phyloP scores from a whole-genome alignment of 1,140 invertebrate genomes.

The Glossosoma conforme region DNA sequence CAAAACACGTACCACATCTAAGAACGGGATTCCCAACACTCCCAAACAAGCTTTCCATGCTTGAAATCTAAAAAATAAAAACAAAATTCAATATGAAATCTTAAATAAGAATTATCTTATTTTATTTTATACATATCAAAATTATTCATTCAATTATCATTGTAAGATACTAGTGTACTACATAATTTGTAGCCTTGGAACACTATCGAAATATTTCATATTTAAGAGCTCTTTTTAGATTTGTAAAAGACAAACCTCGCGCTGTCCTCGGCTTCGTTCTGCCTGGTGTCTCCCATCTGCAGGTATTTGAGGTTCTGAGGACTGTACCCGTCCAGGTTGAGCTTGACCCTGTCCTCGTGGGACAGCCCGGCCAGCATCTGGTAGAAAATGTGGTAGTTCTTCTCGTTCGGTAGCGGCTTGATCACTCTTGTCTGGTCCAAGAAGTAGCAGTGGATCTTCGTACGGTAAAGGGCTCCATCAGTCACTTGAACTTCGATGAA shows the following conservation, averaged over 20 bases:
- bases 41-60: constrained; percentile 87
- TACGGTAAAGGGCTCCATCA: constrained; percentile 90
- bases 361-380: constrained; percentile 90
- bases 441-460: constrained; percentile 95
- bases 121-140: too few species aligned
- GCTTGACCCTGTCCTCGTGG: constrained; percentile 77
- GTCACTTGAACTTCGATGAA: constrained; percentile 96
- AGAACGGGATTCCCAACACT: constrained; percentile 86
- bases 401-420: constrained; percentile 76
- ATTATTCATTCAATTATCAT: too few species aligned
- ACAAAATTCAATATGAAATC: background rate
- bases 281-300: constrained; percentile 66
- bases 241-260: constrained; percentile 34
- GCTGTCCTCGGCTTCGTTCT: constrained; percentile 74
- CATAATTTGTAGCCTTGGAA: too few species aligned
- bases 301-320: constrained; percentile 76
- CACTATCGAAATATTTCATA: too few species aligned
- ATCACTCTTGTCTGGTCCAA: constrained; percentile 90
- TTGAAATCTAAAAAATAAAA: constrained; percentile 59
- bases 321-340: constrained; percentile 80
- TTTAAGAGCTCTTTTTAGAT: too few species aligned
- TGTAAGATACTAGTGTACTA: too few species aligned
- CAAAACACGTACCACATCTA: constrained; percentile 87
- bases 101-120: too few species aligned
- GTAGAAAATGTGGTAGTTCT: constrained; percentile 97